phyloP scores from a whole-genome alignment of 2,888 invertebrate genomes.

The Oscheius myriophilus region DNA sequence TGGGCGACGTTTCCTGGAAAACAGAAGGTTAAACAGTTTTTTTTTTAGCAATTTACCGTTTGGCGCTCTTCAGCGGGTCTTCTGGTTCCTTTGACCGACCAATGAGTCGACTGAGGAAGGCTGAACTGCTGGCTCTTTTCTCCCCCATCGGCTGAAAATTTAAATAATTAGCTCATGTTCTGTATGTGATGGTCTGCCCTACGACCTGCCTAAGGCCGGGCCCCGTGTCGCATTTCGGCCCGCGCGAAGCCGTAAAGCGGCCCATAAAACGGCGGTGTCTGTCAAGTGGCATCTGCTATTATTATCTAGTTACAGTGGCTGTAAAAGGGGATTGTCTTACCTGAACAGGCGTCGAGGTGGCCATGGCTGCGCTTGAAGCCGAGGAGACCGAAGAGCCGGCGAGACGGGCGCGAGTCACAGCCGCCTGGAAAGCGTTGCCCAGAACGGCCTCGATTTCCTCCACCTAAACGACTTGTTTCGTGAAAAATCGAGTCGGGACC shows the following conservation, averaged over 20 bases:
- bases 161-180: not conserved
- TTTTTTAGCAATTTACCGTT: too few relatives aligned
- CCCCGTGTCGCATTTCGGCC: too few relatives aligned
- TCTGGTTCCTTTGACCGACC: conserved; percentile 27
- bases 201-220: not conserved
- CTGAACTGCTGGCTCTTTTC: conserved; percentile 45
- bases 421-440: conserved; percentile 40
- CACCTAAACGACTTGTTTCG: conserved; percentile 32
- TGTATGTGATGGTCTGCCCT: not conserved
- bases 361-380: not conserved
- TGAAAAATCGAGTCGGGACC: too few relatives aligned
- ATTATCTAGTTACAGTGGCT: conserved; percentile 4
- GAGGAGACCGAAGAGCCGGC: not conserved
- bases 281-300: conserved; percentile 9
- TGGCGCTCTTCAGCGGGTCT: conserved; percentile 2
- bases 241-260: not conserved
- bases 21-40: too few relatives aligned
- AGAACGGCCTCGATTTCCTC: conserved; percentile 51
- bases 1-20: conserved; percentile 43
- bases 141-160: conserved; percentile 40
- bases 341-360: conserved; percentile 3
- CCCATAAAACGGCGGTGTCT: not conserved
- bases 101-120: conserved; percentile 44
- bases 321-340: conserved; percentile 1
- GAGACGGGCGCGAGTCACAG: conserved; percentile 25